Evolutionary conservation across 2,113 vertebrate species (phyloP).

Genomic region (Gallinago paraguaiae): DNA sequence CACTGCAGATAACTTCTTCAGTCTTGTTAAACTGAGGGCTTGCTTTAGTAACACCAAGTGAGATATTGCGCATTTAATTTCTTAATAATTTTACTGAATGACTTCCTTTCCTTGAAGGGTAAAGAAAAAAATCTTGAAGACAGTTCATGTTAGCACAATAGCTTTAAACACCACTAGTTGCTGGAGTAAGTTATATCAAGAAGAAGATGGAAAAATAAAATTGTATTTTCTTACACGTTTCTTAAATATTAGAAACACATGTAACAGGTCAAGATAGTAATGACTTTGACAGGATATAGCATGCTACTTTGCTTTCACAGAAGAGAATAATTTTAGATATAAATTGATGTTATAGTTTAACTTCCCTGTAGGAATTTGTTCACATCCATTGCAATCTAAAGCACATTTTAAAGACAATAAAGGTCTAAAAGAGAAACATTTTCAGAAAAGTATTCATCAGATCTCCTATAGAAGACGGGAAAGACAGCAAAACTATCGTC

Average conservation of each 20-base stretch:
- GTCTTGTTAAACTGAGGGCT: background rate
- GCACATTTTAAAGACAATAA: background rate
- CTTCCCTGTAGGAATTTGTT: background rate
- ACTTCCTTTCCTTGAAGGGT: background rate
- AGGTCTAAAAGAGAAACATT: background rate
- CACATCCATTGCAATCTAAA: background rate
- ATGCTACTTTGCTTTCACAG: background rate
- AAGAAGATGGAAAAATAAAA: background rate
- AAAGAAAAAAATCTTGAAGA: background rate
- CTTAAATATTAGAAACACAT: background rate
- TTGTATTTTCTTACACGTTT: background rate
- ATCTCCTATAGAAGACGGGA: background rate
- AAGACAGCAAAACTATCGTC: background rate
- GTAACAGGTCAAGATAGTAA: background rate
- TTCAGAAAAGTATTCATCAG: background rate
- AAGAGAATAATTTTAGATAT: background rate
- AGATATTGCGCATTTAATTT: background rate
- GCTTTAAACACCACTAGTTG: background rate
- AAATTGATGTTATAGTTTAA: background rate
- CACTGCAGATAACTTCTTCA: background rate
- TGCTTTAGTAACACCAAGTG: background rate
- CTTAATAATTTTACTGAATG: background rate
- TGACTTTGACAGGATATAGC: background rate
- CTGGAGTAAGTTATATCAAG: background rate
- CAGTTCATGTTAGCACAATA: background rate